These are phyloP conservation scores for Mylabris phalerata DNA, from an alignment of 1,140 invertebrate genomes.

Conservation along the genomic window DNA sequence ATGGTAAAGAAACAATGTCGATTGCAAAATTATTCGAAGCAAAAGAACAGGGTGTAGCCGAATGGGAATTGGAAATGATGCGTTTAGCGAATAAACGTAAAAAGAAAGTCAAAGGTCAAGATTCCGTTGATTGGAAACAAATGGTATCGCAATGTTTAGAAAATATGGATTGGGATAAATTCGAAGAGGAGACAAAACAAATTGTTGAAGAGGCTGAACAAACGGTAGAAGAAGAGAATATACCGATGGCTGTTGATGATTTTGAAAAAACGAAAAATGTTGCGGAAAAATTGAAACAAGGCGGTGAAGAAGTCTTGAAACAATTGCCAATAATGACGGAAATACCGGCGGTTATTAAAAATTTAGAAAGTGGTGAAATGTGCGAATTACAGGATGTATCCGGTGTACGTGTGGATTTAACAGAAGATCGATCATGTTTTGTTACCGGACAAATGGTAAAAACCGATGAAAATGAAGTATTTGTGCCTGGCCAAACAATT, in stretches of 20 bases:
- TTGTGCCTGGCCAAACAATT: conserved; percentile 67
- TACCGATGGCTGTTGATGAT: conserved; percentile 46
- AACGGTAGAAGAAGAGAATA: conserved; percentile 35
- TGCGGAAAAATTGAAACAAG: conserved; percentile 45
- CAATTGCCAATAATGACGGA: conserved; percentile 55
- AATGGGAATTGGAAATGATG: conserved; percentile 47
- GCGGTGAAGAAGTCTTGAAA: conserved; percentile 46
- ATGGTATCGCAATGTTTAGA: conserved; percentile 35
- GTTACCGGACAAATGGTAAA: conserved; percentile 57
- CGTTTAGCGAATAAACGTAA: conserved; percentile 37
- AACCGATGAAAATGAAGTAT: conserved; percentile 56
- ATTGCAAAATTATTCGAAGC: conserved; percentile 70
- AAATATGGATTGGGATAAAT: conserved; percentile 40
- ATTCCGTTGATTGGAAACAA: conserved; percentile 35
- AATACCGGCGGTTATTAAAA: conserved; percentile 55
- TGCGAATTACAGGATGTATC: conserved; percentile 53
- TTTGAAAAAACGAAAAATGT: conserved; percentile 52
- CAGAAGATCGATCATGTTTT: conserved; percentile 45
- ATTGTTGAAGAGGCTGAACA: conserved; percentile 35
- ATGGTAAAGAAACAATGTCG: conserved; percentile 48
- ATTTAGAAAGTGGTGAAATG: conserved; percentile 55
- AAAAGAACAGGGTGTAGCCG: conserved; percentile 58
- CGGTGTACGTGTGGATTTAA: conserved; percentile 57
- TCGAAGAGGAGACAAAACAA: conserved; percentile 44
- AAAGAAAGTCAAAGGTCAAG: conserved; percentile 43